These are phyloP conservation scores for Cheilosia variabilis DNA, from an alignment of 2,888 invertebrate genomes.

Conservation along the genomic window DNA sequence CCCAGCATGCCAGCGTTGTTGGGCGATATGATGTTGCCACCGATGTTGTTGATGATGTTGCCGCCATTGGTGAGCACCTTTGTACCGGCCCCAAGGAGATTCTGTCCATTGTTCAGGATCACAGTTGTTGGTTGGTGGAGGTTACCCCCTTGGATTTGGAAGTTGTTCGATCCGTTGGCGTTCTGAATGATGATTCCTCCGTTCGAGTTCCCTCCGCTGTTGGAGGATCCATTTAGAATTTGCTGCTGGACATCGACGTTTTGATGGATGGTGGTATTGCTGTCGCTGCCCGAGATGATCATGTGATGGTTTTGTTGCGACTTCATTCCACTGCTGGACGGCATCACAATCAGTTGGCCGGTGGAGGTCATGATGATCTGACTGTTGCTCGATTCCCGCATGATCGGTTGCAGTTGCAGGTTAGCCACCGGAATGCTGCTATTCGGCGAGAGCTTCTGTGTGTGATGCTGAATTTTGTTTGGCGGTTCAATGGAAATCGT, in stretches of 20 bases:
- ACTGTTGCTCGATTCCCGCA: constrained; percentile 78
- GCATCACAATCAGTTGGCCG: constrained; percentile 83
- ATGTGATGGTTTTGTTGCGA: constrained; percentile 77
- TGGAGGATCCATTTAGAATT: constrained; percentile 55
- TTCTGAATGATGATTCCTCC: constrained; percentile 77
- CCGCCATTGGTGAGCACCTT: constrained; percentile 78
- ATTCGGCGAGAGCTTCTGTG: constrained; percentile 78
- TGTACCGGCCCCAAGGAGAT: constrained; percentile 77
- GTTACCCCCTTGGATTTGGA: constrained; percentile 73
- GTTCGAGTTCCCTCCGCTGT: constrained; percentile 36
- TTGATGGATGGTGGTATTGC: constrained; percentile 50
- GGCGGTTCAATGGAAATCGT: constrained; percentile 56
- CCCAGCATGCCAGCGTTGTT: constrained; percentile 85
- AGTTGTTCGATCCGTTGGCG: constrained; percentile 67
- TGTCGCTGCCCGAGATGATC: constrained; percentile 73
- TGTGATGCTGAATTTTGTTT: constrained; percentile 76
- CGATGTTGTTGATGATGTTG: constrained; percentile 77
- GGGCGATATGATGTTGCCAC: constrained; percentile 76
- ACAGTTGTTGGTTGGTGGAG: constrained; percentile 79
- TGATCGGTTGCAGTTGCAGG: constrained; percentile 80
- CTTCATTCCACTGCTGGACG: constrained; percentile 76
- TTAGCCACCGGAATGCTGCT: constrained; percentile 78
- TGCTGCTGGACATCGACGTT: constrained; percentile 68
- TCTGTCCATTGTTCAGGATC: constrained; percentile 78
- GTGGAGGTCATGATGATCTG: constrained; percentile 84